Evolutionary conservation across 2,888 invertebrate genomes (phyloP).

Genomic region (Gymnocheta viridis): DNA sequence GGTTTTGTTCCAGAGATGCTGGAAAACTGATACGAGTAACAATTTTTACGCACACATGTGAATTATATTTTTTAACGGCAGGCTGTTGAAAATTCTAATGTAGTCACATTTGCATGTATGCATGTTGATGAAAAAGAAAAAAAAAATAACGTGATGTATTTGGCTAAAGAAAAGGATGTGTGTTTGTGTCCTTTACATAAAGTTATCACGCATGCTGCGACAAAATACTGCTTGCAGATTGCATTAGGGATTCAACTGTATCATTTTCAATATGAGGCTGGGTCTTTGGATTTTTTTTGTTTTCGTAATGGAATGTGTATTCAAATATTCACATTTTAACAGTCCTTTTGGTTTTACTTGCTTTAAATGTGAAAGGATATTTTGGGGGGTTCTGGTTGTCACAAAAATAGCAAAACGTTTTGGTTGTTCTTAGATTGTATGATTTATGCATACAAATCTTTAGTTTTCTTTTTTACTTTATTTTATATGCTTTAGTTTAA

Average conservation of each 20-base stretch:
- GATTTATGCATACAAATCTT: constrained; percentile 65
- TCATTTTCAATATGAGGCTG: constrained; percentile 26
- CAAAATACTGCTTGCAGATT: constrained; percentile 65
- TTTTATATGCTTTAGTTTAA: constrained; percentile 50
- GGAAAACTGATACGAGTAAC: constrained; percentile 49
- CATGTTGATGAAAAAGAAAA: constrained; percentile 2
- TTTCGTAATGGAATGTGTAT: constrained; percentile 19
- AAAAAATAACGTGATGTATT: constrained; percentile 51
- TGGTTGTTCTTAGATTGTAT: constrained; percentile 42
- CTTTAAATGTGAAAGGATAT: not conserved
- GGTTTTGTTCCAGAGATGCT: constrained; percentile 70
- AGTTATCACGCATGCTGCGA: constrained; percentile 63
- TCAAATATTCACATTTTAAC: constrained; percentile 49
- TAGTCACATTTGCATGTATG: constrained; percentile 73
- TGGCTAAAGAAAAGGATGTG: not conserved
- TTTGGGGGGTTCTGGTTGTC: constrained; percentile 48
- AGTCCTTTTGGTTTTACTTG: constrained; percentile 3
- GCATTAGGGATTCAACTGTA: constrained; percentile 65
- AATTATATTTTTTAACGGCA: constrained; percentile 26
- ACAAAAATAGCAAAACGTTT: constrained; percentile 39
- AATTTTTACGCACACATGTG: constrained; percentile 57
- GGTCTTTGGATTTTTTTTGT: constrained; percentile 8
- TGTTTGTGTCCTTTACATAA: constrained; percentile 26
- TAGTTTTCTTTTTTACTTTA: constrained; percentile 1
- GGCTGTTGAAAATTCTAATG: constrained; percentile 80